phyloP scores from a whole-genome alignment of 2,797 vertebrate genomes.

The Amblyraja radiata region DNA sequence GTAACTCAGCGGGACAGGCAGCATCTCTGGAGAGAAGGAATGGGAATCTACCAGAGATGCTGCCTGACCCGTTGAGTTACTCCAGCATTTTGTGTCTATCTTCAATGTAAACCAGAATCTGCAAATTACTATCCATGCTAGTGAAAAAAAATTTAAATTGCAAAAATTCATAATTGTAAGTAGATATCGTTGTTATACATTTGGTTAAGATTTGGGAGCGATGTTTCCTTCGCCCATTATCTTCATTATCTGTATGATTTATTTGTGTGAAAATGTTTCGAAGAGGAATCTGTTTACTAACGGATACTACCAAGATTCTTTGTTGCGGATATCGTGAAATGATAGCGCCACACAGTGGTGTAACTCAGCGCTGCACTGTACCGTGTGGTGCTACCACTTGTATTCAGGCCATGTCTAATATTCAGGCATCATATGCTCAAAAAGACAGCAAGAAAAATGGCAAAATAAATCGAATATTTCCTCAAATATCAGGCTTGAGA shows the following conservation, averaged over 20 bases:
- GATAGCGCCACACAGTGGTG: conserved; percentile 15
- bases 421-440: not conserved
- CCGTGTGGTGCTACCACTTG: no score
- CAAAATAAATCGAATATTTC: not conserved
- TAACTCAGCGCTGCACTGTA: not conserved
- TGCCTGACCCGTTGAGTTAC: no score
- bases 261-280: not conserved
- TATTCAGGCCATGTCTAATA: not conserved
- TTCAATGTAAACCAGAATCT: no score
- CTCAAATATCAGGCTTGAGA: not conserved
- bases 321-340: not conserved
- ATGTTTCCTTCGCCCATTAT: not conserved
- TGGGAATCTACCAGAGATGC: no score
- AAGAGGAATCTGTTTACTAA: not conserved
- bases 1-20: no score
- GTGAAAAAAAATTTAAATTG: not conserved
- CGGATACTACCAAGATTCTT: not conserved
- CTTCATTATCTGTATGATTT: not conserved
- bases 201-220: not conserved
- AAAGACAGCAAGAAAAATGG: not conserved
- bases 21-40: no score
- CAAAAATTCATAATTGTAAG: not conserved
- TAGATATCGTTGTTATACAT: not conserved
- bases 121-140: not conserved
- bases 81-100: no score